Percentiles rank a stretch among this genome's conserved stretches.
These are phyloP conservation scores for Bombus pascuorum DNA, from an alignment of 1,140 invertebrate species.

Conservation along the genomic window DNA sequence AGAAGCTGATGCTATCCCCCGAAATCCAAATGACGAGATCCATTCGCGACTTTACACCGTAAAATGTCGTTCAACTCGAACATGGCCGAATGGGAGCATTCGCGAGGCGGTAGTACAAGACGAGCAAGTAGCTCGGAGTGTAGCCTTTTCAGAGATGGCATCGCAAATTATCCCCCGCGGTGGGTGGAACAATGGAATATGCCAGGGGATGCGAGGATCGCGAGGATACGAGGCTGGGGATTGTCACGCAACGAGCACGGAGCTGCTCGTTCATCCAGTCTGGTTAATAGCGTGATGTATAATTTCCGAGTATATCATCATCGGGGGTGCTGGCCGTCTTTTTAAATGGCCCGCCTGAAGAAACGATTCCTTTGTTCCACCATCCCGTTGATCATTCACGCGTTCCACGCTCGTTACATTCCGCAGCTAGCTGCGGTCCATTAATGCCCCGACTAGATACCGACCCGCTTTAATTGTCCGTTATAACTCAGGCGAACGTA, in stretches of 20 bases:
- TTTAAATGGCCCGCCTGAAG: slow-evolving; percentile 36
- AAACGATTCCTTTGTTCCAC: slow-evolving; percentile 42
- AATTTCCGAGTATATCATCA: slow-evolving; percentile 58
- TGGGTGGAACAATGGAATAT: not conserved
- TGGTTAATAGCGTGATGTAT: slow-evolving; percentile 32
- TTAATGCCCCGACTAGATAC: slow-evolving; percentile 66
- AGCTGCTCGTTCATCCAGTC: not conserved
- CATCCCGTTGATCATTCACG: slow-evolving; percentile 54
- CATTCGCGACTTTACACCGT: not conserved
- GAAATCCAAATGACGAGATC: not conserved
- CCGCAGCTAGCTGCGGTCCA: slow-evolving; percentile 55
- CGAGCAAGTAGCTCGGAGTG: not conserved
- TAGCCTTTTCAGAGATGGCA: not conserved
- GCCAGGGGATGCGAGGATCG: not conserved
- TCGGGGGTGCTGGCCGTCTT: slow-evolving; percentile 51
- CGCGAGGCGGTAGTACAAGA: not conserved
- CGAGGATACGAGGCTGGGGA: no score
- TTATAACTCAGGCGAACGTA: slow-evolving; percentile 68
- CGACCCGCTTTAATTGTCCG: slow-evolving; percentile 65
- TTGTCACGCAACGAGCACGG: slow-evolving; percentile 1
- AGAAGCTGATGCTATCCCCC: no score
- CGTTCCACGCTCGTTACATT: slow-evolving; percentile 43
- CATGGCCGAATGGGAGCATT: not conserved
- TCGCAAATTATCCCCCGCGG: slow-evolving; percentile 11
- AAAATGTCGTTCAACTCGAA: not conserved